Evolutionary conservation across 2,797 vertebrate species (phyloP), one percentile per base, ranked within the genome.

Genomic region (Podarcis lilfordi): DNA sequence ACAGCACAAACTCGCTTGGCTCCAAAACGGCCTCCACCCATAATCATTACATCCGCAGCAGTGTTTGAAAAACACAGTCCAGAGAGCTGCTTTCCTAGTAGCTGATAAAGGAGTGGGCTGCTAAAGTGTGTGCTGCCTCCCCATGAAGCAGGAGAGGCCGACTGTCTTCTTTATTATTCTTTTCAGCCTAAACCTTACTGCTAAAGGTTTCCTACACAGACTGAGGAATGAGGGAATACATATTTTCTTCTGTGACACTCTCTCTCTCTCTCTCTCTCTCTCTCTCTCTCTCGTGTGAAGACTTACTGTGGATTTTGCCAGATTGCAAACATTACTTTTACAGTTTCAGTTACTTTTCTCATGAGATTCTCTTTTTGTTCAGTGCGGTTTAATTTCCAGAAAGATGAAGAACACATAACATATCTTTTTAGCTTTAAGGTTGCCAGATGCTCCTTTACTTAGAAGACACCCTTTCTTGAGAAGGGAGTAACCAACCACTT

Each of bases 11-110:
- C 97, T 90, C 95, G 93, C 96, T 96, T 96, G 96, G 96, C 97
- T 98, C 96, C 97, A 92, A 97, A 97, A 96, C 82, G 96, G 97
- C 96, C 98, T 98, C 98, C 98, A 96, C 98, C 98, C 98, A 97
- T 97, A 98, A 97, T 97, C 96, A 96, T 96, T 96, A 97, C 97
- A 97, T 98, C 97, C 97, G 97, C 96, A 97, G 96, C 95, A 86
- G 93, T 89, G 90, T 95, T 95, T 97, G 87, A 95, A 97, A 97
- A 98, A 97, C 97, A 97, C 94, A 94, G 96, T 89, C 29, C 89
- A 32, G 94, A 86, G 94, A 86, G 94, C 76, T 76, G 15, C 71
- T 2, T 91, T 89, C 64, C 88, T 91, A 85, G 85, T 91, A 86
- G 86, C 86, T 88, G 89, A 90, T 88, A 90, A 90, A 90, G 86